These are phyloP conservation scores for Solea solea DNA, from an alignment of 2,113 vertebrate genomes.

Conservation along the genomic window DNA sequence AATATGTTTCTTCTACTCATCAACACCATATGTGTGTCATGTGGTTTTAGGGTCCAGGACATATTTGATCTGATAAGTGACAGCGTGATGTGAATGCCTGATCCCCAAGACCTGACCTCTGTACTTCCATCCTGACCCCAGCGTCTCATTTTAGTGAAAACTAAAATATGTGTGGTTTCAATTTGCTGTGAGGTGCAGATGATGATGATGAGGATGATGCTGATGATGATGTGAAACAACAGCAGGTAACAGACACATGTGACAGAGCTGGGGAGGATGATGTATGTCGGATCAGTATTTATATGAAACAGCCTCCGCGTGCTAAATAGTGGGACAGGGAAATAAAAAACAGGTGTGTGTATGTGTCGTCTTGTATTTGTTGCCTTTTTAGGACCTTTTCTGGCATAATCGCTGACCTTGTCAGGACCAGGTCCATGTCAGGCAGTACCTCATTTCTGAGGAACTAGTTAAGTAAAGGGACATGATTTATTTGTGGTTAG, in stretches of 20 bases:
- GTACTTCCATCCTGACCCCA: background rate
- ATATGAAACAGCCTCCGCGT: constrained; percentile 25
- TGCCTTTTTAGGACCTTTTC: too few species aligned
- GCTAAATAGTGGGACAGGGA: constrained; percentile 35
- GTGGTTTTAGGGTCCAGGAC: constrained; percentile 12
- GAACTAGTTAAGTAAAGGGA: too few species aligned
- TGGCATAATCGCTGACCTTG: too few species aligned
- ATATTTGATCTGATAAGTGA: constrained; percentile 9
- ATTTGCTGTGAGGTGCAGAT: constrained; percentile 10
- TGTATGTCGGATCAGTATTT: constrained; percentile 38
- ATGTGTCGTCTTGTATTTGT: background rate
- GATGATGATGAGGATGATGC: background rate
- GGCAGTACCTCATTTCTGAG: too few species aligned
- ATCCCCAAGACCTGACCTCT: constrained; percentile 10
- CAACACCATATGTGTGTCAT: background rate
- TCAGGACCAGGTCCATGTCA: too few species aligned
- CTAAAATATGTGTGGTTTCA: constrained; percentile 22
- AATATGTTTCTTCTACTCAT: background rate
- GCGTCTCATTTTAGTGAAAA: background rate
- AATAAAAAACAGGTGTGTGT: constrained; percentile 55
- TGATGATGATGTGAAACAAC: constrained; percentile 15
- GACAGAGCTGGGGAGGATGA: constrained; percentile 30
- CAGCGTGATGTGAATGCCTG: background rate
- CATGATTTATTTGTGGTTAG: too few species aligned
- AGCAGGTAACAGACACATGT: constrained; percentile 18